A percentile compares a stretch with the other conserved stretches of the same genome.
Conservation (phyloP, 2,113 vertebrate species). For the Polyodon spathula region DNA sequence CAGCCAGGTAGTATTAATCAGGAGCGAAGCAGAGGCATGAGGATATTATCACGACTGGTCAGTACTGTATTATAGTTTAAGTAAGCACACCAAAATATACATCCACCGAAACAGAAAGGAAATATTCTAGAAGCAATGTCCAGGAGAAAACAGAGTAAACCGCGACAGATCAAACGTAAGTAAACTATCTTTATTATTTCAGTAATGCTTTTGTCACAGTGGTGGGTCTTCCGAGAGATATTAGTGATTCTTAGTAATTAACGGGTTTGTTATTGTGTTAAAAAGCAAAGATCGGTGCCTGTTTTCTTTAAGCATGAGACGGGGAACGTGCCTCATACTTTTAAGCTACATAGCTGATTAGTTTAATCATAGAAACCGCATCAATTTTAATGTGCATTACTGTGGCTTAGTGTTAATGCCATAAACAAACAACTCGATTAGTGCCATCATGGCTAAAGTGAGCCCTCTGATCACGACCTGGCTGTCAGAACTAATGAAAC, state of each 20-base stretch:
- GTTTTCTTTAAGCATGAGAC: not conserved
- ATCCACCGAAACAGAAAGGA: constrained; percentile 22
- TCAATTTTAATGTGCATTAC: too few species aligned
- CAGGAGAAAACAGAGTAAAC: constrained; percentile 93
- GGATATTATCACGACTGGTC: constrained; percentile 44
- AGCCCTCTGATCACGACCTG: too few species aligned
- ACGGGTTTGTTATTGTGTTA: too few species aligned
- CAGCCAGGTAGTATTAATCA: constrained; percentile 38
- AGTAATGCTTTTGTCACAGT: not conserved
- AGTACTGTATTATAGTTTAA: constrained; percentile 30
- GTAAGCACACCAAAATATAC: constrained; percentile 9
- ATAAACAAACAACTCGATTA: too few species aligned
- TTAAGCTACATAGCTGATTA: too few species aligned
- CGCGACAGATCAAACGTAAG: constrained; percentile 93
- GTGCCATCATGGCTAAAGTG: too few species aligned
- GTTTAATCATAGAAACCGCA: too few species aligned
- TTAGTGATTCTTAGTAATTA: not conserved
- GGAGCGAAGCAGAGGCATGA: constrained; percentile 57
- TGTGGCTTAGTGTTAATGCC: too few species aligned
- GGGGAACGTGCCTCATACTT: too few species aligned
- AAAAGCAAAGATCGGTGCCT: not conserved
- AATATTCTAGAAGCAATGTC: constrained; percentile 59
- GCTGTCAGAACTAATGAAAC: too few species aligned
- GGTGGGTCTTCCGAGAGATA: not conserved
- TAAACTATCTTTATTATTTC: constrained; percentile 2